A percentile compares a stretch with the other conserved stretches of the same genome.
These are phyloP conservation scores for Pygoscelis antarcticus DNA, from an alignment of 2,113 vertebrate genomes.

Conservation along the genomic window DNA sequence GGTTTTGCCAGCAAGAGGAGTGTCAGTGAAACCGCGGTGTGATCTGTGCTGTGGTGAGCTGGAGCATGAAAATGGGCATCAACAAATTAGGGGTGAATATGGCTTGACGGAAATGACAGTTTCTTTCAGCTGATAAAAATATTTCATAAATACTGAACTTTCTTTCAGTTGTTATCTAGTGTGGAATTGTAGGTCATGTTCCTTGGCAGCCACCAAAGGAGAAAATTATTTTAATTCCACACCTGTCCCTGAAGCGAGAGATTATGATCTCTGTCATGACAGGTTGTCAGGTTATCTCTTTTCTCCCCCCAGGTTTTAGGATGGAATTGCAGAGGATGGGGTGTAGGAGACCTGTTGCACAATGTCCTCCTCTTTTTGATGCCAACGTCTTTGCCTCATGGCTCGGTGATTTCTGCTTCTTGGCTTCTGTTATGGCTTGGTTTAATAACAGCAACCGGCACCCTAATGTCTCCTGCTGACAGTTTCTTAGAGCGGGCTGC, in stretches of 20 bases:
- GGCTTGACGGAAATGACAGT: not conserved
- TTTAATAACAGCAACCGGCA: not conserved
- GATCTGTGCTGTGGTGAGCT: not conserved
- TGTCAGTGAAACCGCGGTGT: fast-evolving
- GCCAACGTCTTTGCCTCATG: fast-evolving
- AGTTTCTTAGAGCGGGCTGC: not conserved
- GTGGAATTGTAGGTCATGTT: not conserved
- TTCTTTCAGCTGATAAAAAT: conserved; percentile 12
- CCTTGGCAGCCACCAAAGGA: not conserved
- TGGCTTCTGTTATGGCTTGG: fast-evolving
- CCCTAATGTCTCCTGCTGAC: not conserved
- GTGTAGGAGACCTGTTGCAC: not conserved
- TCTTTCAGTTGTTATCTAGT: not conserved
- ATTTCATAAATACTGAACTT: not conserved
- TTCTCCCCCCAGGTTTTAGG: not conserved
- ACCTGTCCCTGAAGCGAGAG: not conserved
- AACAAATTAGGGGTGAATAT: not conserved
- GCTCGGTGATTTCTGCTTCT: not conserved
- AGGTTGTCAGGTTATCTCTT: not conserved
- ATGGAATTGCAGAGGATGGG: not conserved
- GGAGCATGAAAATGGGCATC: not conserved
- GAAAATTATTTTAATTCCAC: not conserved
- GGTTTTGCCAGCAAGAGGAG: not conserved
- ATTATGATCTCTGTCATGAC: not conserved
- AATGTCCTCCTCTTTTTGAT: not conserved